Base-by-base conservation (phyloP, 2,888 invertebrate species). In the Dioctria linearis region DNA sequence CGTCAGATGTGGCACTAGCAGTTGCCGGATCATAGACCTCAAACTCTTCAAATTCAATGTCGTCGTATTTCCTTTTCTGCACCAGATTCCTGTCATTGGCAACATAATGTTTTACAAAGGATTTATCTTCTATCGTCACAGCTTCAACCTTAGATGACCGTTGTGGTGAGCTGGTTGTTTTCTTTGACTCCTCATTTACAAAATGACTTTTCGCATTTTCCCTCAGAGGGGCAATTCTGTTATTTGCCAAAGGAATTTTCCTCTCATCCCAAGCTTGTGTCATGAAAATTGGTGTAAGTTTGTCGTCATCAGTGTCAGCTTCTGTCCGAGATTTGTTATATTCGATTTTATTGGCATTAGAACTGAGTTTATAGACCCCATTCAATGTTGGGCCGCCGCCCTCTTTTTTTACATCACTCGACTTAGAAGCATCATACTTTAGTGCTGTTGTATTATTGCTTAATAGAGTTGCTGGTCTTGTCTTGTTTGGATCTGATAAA, bases 31-130 rank as follows among this genome's bases (percentile, higher is more conserved):
- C 93, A 86, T 93, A 90, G 78, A 94, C 92, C 89, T 94, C 93
- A 84, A 94, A 94, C 85, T 94, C 94, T 88, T 96, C 95, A 84
- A 96, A 96, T 84, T 95, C 95, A 92, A 96, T 96, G 85, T 95
- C 95, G 63, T 94, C 94, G 84, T 93, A 93, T 86, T 94, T 93
- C 83, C 91, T 92, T 9, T 91, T 90, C 83, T 89, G 90, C 84
- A 92, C 93, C 85, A 91, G 90, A 85, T 92, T 91, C 80, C 90
- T 91, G 80, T 92, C 91, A 85, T 92, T 92, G 66, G 93, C 91
- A 82, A 92, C 91, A 83, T 92, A 91, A 84, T 91, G 91, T 84
- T 92, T 92, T 84, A 92, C 92, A 84, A 92, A 92, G 79, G 90
- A 90, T 81, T 86, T 88, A 83, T 88, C 88, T 81, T 87, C 85